Base-by-base conservation (phyloP, 2,888 invertebrate species). In the Tipula helvola region DNA sequence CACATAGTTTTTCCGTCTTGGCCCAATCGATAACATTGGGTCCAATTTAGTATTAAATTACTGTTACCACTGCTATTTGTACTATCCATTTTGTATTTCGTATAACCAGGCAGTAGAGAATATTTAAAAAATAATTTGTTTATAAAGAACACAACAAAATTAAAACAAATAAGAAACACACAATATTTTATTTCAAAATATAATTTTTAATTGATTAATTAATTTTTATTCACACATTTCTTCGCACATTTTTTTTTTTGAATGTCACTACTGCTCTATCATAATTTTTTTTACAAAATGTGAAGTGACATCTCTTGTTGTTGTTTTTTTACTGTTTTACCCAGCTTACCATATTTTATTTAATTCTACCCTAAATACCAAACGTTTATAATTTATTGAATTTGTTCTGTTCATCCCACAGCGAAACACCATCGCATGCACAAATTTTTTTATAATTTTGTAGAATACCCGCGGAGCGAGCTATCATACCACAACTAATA, bases 361-460 rank as follows among this genome's bases (percentile, higher is more conserved):
- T 2, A 39, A 39, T 39, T 3, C 90, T 90, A 36, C 91, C 91
- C 0, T 91, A 91, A 47, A 90, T 85, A 3, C 52, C 44, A 44
- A 10, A 28, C 10, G 2, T 57, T 57, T 57, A 57, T 57, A 57
- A 57, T 7, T 57, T 57, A 57, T 84, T 84, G 0, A 94, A 94
- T 85, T 93, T 92, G 87, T 95, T 93, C 85, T 94, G 92, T 91
- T 98, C 98, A 90, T 98, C 97, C 98, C 98, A 98, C 10, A 98
- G 93, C 0, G 96, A 95, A 0, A 96, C 94, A 0, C 98, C 98
- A 92, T 97, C 97, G 91, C 98, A 98, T 1, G 96, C 96, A 91
- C 98, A 98, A 87, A 98, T 95, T 12, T 95, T 94, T 90, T 98
- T 98, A 0, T 95, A 94, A 90, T 98, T 98, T 90, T 97, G 94